Base-by-base conservation (phyloP, 2,888 invertebrate genomes). In the Lochmaea capreae region DNA sequence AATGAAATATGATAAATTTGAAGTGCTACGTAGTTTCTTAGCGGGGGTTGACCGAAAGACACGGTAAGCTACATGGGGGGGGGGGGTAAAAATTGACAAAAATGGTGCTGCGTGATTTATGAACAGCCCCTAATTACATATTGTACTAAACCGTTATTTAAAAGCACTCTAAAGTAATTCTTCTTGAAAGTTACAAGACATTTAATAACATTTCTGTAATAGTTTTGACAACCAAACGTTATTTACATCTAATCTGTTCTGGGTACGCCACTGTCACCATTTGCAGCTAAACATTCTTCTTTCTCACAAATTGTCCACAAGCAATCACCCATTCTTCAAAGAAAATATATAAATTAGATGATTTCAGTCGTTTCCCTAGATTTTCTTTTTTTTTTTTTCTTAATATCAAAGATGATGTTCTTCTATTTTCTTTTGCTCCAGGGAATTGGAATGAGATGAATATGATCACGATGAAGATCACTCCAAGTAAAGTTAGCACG, bases 401-500 rank as follows among this genome's bases (percentile, higher is more conserved):
- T 52, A 69, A 71, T 71, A 65, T 52, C 52, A 46, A 63, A n/a
- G 46, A 49, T 71, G 62, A 33, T 42, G 3, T 42, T 43, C 43
- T 39, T 63, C 42, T 58, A 8, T 33, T 73, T 66, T 58, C 67
- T 58, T 65, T 43, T 67, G 18, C 59, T 67, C 62, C 62, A 72
- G 74, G 79, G 80, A 78, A 79, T 78, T 83, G 83, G 84, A 84
- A 84, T 84, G 84, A 83, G 83, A 80, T 83, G 82, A 81, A 81
- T 71, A 78, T 74, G 79, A 79, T 79, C 79, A 81, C 76, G 70
- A 71, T 69, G 75, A 74, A 76, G 74, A 78, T 77, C 76, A 73
- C 74, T 71, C 33, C 8, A 33, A 33, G 6, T 11, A 65, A 12
- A 58, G 73, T 75, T 78, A 80, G 66, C 81, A 81, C 26, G 83